phyloP scores from a whole-genome alignment of 23 tunicate species.

The Botrylloides violaceus region DNA sequence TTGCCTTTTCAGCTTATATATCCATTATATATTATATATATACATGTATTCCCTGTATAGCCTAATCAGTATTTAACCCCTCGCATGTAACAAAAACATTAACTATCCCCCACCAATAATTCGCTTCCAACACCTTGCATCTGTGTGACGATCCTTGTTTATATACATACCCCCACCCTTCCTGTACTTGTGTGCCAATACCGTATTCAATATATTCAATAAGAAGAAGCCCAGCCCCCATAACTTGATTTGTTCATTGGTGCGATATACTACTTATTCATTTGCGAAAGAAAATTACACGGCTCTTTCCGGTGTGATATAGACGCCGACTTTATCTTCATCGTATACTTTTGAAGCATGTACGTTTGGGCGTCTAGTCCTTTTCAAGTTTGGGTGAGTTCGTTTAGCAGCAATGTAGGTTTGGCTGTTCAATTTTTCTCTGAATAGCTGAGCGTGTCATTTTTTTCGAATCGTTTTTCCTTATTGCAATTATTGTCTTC shows the following conservation, averaged over 20 bases:
- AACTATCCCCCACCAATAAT: constrained; percentile 4
- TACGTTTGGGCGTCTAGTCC: constrained; percentile 82
- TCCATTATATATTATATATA: constrained; percentile 14
- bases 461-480: too few species aligned
- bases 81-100: constrained; percentile 6
- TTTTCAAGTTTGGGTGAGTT: constrained; percentile 74
- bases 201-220: not conserved
- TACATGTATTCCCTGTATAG: constrained; percentile 23
- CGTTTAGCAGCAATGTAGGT: not conserved
- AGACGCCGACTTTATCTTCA: not conserved
- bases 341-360: constrained; percentile 26
- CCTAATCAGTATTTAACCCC: constrained; percentile 35
- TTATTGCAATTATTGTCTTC: too few species aligned
- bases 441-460: too few species aligned
- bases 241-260: not conserved
- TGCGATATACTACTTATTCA: too few species aligned
- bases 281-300: too few species aligned
- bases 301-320: not conserved
- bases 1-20: constrained; percentile 19
- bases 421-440: not conserved
- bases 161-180: not conserved
- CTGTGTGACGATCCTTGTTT: not conserved
- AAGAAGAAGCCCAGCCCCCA: not conserved
- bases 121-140: not conserved
- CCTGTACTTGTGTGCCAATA: not conserved